Base-by-base conservation (phyloP, 30 jellyfish, hydroid and myxozoan genomes). In the Nemopilema nomurai region DNA sequence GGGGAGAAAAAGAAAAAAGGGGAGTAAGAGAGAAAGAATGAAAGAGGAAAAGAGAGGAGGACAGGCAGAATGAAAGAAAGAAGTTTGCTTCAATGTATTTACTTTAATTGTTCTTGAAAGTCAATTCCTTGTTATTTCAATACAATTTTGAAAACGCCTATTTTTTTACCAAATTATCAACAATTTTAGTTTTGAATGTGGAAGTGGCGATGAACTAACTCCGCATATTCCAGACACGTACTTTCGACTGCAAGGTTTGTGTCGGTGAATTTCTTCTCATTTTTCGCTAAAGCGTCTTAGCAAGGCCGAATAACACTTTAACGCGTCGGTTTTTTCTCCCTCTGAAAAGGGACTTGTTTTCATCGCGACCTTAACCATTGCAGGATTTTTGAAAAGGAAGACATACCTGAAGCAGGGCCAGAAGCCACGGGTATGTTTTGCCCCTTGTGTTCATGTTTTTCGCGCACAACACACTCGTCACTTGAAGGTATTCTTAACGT, bases 321-420 rank as follows among this genome's bases (percentile, higher is more conserved):
- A n/a, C n/a, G n/a, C n/a, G n/a, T n/a, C n/a, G n/a, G n/a, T n/a
- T n/a, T n/a, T n/a, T n/a, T n/a, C n/a, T n/a, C n/a, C n/a, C n/a
- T n/a, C n/a, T n/a, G n/a, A n/a, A n/a, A n/a, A n/a, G n/a, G n/a
- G n/a, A n/a, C n/a, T n/a, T n/a, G n/a, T n/a, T 52, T 52, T 52
- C n/a, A n/a, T n/a, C n/a, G 25, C 9, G 9, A 69, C 25, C 4
- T 69, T 72, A 24, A 41, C 26, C 18, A 0, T 71, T 83, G 69
- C 76, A 92, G 98, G 99, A 8, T 89, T 94, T 72, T 84, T 94
- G 67, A 94, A 94, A 67, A 81, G 99, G 49, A 94, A 94, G 85
- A 78, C 97, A 3, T 94, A 90, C 28, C 71, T 89, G 53, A 89
- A 79, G 71, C 65, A 85, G 63, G 97, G 96, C 26, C 87, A 72